Base-by-base conservation (phyloP, 2,797 vertebrate species). In the Rhynchonycteris naso region DNA sequence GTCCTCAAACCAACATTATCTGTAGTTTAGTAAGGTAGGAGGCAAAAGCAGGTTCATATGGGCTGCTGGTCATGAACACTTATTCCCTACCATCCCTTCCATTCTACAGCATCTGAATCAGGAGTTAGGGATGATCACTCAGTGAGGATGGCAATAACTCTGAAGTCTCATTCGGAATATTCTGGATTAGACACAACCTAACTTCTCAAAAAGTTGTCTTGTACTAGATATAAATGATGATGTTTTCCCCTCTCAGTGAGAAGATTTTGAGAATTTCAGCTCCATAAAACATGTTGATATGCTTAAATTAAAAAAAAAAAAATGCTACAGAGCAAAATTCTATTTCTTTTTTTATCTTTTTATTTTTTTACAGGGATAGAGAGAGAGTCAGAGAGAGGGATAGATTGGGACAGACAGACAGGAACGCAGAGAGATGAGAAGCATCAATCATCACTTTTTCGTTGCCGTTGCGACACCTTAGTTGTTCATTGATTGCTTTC, bases 231-330 rank as follows among this genome's bases (percentile, higher is more conserved):
- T n/a, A 84, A 66, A 83, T 35, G 61, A 66, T 3, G 14, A 68
- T 16, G n/a, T 58, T 63, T 90, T 68, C 74, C 43, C 24, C 83
- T 83, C 43, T 66, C 52, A 9, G 6, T 16, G 30, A 86, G 30
- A 79, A 33, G 11, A 69, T 80, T 94, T 71, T 61, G 52, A 95
- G 68, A 90, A 93, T 50, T 75, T 75, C 5, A 38, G 18, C 66
- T 94, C 68, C 88, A 72, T 75, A 91, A 96, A 94, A 91, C 54
- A 96, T 72, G 71, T 75, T 90, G 75, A 89, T 58, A 93, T 52
- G 24, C 26, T 74, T 68, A 66, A 58, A 52, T 75, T 38, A 43
- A 43, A 43, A 43, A 43, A 43, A 43, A 43, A 43, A 43, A 43
- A 43, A 43, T 4, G 43, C 43, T 43, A 43, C 43, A 74, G 79